These are phyloP conservation scores for Hyposoter dolosus DNA, from an alignment of 2,888 invertebrate genomes.

Conservation along the genomic window DNA sequence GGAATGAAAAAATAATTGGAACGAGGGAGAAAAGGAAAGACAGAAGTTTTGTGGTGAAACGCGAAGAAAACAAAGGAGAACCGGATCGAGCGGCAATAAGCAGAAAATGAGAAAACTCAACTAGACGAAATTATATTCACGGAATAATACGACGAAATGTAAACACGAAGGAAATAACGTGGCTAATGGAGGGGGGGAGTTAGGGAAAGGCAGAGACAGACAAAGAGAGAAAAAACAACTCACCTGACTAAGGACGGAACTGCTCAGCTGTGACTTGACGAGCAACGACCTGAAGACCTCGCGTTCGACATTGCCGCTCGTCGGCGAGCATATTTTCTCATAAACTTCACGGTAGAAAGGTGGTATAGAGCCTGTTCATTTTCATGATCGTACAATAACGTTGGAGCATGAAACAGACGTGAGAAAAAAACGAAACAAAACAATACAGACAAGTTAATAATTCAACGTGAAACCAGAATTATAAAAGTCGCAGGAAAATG, in stretches of 20 bases:
- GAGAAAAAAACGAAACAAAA: slow-evolving; percentile 24
- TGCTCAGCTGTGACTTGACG: slow-evolving; percentile 85
- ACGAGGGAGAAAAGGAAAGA: not conserved
- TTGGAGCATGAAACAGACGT: slow-evolving; percentile 39
- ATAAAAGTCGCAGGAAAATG: slow-evolving; percentile 47
- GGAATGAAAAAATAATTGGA: not conserved
- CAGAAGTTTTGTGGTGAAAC: not conserved
- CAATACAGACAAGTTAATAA: not conserved
- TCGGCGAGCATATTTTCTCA: slow-evolving; percentile 86
- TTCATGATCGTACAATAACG: slow-evolving; percentile 20
- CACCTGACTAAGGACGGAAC: slow-evolving; percentile 85
- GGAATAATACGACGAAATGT: not conserved
- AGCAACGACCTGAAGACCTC: slow-evolving; percentile 86
- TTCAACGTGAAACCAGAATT: slow-evolving; percentile 65
- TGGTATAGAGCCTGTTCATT: slow-evolving; percentile 85
- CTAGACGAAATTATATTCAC: not conserved
- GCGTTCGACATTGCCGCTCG: slow-evolving; percentile 86
- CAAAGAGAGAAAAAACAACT: slow-evolving; percentile 51
- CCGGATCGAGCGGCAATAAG: not conserved
- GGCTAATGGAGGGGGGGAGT: not conserved
- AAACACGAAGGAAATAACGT: not conserved
- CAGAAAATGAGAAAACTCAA: not conserved
- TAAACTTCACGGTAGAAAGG: slow-evolving; percentile 86
- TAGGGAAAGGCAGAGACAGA: slow-evolving; percentile 16
- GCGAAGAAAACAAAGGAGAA: slow-evolving; percentile 1